phyloP scores from a whole-genome alignment of 2,888 invertebrate genomes.

The Mallateleia sp. region DNA sequence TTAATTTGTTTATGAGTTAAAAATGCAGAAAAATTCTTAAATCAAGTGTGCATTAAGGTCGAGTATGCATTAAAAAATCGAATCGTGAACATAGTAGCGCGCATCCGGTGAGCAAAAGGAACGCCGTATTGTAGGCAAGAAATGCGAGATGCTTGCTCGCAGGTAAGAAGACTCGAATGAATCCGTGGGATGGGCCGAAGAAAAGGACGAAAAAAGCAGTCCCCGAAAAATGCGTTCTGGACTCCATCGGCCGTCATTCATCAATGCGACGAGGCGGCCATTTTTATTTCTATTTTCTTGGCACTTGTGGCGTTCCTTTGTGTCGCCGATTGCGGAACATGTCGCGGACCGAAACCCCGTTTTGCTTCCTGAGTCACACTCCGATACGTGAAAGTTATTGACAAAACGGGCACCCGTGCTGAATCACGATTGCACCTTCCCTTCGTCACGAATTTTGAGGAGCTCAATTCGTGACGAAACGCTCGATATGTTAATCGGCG shows the following conservation, averaged over 20 bases:
- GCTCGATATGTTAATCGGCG: conserved; percentile 45
- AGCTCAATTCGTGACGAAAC: conserved; percentile 52
- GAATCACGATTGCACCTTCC: conserved; percentile 65
- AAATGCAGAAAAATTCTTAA: too few species aligned
- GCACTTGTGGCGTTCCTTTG: conserved; percentile 58
- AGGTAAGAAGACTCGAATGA: conserved; percentile 64
- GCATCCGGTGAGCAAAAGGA: conserved; percentile 61
- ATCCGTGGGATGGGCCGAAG: conserved; percentile 63
- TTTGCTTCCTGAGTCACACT: conserved; percentile 58
- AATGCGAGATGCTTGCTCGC: conserved; percentile 57
- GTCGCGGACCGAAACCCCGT: conserved; percentile 21
- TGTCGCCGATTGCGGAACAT: conserved; percentile 53
- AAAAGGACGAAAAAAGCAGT: conserved; percentile 30
- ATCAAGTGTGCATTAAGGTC: too few species aligned
- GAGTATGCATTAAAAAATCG: conserved; percentile 49
- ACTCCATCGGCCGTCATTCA: conserved; percentile 52
- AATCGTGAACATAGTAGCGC: conserved; percentile 58
- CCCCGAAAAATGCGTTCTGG: conserved; percentile 60
- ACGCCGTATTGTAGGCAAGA: conserved; percentile 54
- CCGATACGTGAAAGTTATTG: conserved; percentile 71
- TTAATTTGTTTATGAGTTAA: too few species aligned
- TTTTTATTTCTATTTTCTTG: conserved; percentile 71
- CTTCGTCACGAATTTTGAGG: conserved; percentile 42
- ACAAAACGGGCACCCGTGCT: conserved; percentile 53
- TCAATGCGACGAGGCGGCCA: conserved; percentile 43